Conservation (phyloP, 2,888 invertebrate genomes). For the Neoascia interrupta region DNA sequence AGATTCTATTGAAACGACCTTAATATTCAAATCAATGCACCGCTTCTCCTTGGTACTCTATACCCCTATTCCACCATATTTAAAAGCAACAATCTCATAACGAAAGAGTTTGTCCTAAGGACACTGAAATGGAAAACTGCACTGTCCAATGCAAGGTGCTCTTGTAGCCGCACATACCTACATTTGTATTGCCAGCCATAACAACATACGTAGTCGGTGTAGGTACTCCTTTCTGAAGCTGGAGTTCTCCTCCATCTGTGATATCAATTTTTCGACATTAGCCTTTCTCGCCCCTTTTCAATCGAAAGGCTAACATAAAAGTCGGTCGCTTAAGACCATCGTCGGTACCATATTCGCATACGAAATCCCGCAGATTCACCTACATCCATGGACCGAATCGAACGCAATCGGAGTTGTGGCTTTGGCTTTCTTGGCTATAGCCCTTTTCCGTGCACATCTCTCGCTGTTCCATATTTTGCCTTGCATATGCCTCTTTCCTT, state of each 20-base stretch:
- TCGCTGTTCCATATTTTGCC: neutral
- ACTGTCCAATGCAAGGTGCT: slow-evolving; percentile 55
- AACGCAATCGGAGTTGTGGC: slow-evolving; percentile 60
- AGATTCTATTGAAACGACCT: slow-evolving; percentile 14
- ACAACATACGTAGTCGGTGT: slow-evolving; percentile 27
- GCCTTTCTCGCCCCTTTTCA: slow-evolving; percentile 59
- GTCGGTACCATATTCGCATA: slow-evolving; percentile 58
- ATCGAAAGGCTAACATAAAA: slow-evolving; percentile 30
- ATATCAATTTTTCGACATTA: slow-evolving; percentile 61
- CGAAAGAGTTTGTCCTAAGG: slow-evolving; percentile 26
- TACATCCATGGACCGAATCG: slow-evolving; percentile 51
- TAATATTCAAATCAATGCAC: slow-evolving; percentile 7
- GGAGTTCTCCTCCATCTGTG: slow-evolving; percentile 48
- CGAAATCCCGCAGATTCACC: slow-evolving; percentile 46
- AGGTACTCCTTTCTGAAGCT: slow-evolving; percentile 17
- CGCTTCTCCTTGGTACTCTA: neutral
- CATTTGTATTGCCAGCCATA: slow-evolving; percentile 32
- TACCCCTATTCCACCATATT: slow-evolving; percentile 2
- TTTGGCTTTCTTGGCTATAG: neutral
- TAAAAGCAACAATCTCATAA: neutral
- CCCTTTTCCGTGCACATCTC: too few species aligned
- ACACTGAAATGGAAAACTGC: too few species aligned
- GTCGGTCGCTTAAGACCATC: slow-evolving; percentile 40
- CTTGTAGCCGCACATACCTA: slow-evolving; percentile 49
- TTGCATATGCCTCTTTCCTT: slow-evolving; percentile 36